Evolutionary conservation across 2,797 vertebrate genomes (phyloP), one percentile per base, ranked within the genome.

Genomic region (Todus mexicanus): DNA sequence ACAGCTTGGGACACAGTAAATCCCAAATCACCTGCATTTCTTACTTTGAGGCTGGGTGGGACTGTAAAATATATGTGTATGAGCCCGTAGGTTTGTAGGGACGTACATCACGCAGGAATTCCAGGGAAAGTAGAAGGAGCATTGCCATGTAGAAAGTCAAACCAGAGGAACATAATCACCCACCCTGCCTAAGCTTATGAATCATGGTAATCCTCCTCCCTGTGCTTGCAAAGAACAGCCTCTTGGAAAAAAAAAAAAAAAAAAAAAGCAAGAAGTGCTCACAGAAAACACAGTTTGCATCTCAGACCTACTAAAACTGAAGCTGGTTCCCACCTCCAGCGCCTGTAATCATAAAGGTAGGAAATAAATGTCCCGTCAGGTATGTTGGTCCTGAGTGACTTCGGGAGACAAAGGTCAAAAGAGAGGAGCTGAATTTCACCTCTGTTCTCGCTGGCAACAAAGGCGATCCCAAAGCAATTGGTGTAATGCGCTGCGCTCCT

Each of bases 401-500:
- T 57, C 2, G 1, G 70, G 54, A 89, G 38, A 51, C 50, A 77
- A 61, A 81, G 35, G 79, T 92, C 73, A 66, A 69, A 64, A 43
- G 5, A 66, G 47, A 83, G 51, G 85, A 71, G 68, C 59, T n/a
- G 73, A 51, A 92, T 88, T 92, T 89, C 94, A 69, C 82, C 72
- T 69, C 76, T 3, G 1, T 23, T 61, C 82, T 51, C 21, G 20
- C 87, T 84, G 53, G 69, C 0, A 1, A 76, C 0, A 4, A 57
- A 42, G 10, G 27, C 20, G 4, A 65, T 87, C 64, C 75, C 71
- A 69, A 87, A 90, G 89, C 82, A 87, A 56, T 68, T 31, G 89
- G 79, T 63, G 72, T 80, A 92, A 93, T 63, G 82, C 82, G 37
- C 72, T 29, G 15, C 35, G 75, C 78, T 94, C 76, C 91, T 77